Base-by-base conservation (phyloP, 2,888 invertebrate genomes). In the Tethea ocularis region DNA sequence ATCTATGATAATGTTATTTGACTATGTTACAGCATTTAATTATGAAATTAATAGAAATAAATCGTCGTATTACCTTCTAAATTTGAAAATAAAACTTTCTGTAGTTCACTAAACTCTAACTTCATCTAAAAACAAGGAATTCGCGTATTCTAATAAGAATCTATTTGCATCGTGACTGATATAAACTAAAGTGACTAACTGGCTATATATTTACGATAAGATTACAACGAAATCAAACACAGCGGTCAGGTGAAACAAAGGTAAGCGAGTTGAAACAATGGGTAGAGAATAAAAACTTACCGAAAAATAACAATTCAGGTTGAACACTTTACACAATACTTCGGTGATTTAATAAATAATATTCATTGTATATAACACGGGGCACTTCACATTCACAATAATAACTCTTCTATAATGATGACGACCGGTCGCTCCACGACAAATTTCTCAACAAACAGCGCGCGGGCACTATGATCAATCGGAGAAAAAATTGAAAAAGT, bases 321-420 rank as follows among this genome's bases (percentile, higher is more conserved):
- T 74, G 69, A 69, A 75, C 78, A 80, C 82, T 38, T 38, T 79
- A 69, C 68, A 65, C 80, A 83, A 74, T 67, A 74, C 69, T 64
- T 67, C 58, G 62, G 62, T 70, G 58, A 71, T 72, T 80, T 82
- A 89, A 70, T 77, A 80, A 75, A 75, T 76, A 83, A 84, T 83
- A 86, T 84, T 80, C 91, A 91, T 91, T 86, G 84, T 90, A 80
- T 80, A 80, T 77, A 82, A 78, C 86, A 84, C 80, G 76, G 78
- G 63, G 74, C 89, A 88, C 91, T 75, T 67, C 85, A 87, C 86
- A 85, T 80, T 80, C 87, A 88, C 89, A 77, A 46, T 20, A 46
- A n/a, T 1, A 46, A 8, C 46, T 46, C 17, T 46, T 20, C 20
- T 0, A 20, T n/a, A 20, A 10, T 20, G 46, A 46, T 10, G 46